Evolutionary conservation across 1,140 invertebrate species (phyloP).

Genomic region (Drosophila bipectinata): DNA sequence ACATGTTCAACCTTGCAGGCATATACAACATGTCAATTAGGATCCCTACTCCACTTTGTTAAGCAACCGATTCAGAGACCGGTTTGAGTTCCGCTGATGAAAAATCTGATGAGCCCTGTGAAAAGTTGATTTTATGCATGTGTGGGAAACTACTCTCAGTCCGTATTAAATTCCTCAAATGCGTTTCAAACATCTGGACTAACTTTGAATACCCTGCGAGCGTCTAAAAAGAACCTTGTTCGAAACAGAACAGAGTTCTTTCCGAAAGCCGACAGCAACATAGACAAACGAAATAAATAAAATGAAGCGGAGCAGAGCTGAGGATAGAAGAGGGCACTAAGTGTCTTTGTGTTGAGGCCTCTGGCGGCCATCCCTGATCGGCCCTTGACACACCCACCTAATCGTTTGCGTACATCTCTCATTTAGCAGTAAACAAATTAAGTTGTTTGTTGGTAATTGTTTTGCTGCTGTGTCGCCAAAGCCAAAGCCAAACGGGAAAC

Average conservation of each 20-base stretch:
- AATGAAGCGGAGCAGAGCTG: background rate
- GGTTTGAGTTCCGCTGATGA: too few relatives aligned
- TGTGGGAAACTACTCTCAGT: too few relatives aligned
- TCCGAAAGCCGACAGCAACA: background rate
- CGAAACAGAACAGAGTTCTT: constrained; percentile 22
- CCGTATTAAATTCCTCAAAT: too few relatives aligned
- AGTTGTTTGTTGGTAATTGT: constrained; percentile 69
- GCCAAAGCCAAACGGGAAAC: background rate
- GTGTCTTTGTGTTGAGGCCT: constrained; percentile 8
- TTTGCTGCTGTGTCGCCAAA: constrained; percentile 3
- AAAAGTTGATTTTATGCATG: too few relatives aligned
- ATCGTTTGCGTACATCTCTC: constrained; percentile 7
- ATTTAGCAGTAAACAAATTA: constrained; percentile 64
- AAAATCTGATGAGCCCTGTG: too few relatives aligned
- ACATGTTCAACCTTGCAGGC: too few relatives aligned
- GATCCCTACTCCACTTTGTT: too few relatives aligned
- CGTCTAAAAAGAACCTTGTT: background rate
- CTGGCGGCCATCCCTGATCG: background rate
- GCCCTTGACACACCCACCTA: too few relatives aligned
- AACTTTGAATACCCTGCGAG: too few relatives aligned
- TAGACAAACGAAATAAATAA: background rate
- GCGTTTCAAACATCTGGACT: too few relatives aligned
- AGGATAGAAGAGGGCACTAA: constrained; percentile 13
- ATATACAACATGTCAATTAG: too few relatives aligned
- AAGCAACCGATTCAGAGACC: too few relatives aligned